Percentiles rank a stretch among this genome's conserved stretches.
Conservation (phyloP, 2,797 vertebrate genomes). For the Scolopax bukidnonensis region DNA sequence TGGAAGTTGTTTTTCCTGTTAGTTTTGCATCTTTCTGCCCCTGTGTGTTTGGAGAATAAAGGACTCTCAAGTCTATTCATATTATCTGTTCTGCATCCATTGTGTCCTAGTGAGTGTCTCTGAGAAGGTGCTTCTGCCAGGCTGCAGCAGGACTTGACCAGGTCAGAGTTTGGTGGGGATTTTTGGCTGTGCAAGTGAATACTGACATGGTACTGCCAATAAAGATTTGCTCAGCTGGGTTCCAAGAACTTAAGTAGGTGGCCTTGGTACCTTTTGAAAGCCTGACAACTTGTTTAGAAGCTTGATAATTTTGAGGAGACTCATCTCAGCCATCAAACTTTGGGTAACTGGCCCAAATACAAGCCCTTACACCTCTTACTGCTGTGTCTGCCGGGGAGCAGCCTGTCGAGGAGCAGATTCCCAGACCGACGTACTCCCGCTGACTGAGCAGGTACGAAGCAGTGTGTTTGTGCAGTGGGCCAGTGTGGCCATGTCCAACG, state of each 20-base stretch:
- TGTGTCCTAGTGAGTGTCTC: neutral
- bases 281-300: neutral
- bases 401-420: neutral
- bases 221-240: neutral
- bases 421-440: neutral
- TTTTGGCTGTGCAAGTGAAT: neutral
- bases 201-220: neutral
- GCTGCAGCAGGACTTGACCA: neutral
- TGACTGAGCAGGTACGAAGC: neutral
- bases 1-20: neutral
- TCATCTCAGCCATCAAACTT: neutral
- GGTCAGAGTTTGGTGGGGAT: neutral
- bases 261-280: neutral
- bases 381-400: accelerated
- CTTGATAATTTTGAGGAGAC: neutral
- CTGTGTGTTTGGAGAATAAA: neutral
- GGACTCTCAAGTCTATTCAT: neutral
- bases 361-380: neutral
- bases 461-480: neutral
- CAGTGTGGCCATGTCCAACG: neutral
- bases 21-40: neutral
- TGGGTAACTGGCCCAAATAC: neutral
- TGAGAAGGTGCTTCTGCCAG: neutral
- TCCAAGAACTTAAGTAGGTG: neutral
- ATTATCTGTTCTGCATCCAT: neutral